phyloP scores from a whole-genome alignment of 2,113 vertebrate species.

The Nannospalax galili region DNA sequence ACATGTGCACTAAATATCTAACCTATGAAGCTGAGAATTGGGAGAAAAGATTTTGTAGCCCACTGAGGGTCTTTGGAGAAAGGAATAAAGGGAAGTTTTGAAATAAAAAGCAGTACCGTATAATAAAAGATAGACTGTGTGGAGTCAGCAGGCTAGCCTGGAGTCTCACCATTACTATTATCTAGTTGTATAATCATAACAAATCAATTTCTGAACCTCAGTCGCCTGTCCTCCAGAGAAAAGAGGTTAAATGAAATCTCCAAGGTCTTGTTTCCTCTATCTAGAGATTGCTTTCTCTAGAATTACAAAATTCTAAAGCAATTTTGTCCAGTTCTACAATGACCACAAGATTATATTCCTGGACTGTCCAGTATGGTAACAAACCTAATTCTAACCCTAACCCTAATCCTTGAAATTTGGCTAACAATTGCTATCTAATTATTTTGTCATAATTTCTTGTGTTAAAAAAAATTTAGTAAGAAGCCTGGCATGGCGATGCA shows the following conservation, averaged over 20 bases:
- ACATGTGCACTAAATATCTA: not conserved
- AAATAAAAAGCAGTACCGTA: not conserved
- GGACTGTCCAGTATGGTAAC: not conserved
- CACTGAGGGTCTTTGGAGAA: not conserved
- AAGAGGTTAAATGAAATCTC: not conserved
- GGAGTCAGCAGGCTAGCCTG: not conserved
- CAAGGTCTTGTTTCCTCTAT: not conserved
- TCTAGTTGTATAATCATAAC: not conserved
- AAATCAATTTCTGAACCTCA: not conserved
- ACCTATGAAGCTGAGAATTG: not conserved
- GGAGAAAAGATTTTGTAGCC: not conserved
- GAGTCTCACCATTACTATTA: not conserved
- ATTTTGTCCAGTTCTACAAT: not conserved
- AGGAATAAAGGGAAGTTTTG: not conserved
- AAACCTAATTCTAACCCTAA: not conserved
- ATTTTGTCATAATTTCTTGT: slow-evolving; percentile 52
- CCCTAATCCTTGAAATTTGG: not conserved
- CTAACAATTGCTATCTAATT: slow-evolving; percentile 23
- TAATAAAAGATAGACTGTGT: not conserved
- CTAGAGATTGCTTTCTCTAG: not conserved
- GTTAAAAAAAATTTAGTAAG: slow-evolving; percentile 12
- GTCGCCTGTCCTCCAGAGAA: not conserved
- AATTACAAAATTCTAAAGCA: slow-evolving; percentile 10
- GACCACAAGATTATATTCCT: not conserved
- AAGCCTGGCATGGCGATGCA: too few species aligned